Evolutionary conservation across 1,140 invertebrate genomes (phyloP).

Genomic region (Archivesica marissinica): DNA sequence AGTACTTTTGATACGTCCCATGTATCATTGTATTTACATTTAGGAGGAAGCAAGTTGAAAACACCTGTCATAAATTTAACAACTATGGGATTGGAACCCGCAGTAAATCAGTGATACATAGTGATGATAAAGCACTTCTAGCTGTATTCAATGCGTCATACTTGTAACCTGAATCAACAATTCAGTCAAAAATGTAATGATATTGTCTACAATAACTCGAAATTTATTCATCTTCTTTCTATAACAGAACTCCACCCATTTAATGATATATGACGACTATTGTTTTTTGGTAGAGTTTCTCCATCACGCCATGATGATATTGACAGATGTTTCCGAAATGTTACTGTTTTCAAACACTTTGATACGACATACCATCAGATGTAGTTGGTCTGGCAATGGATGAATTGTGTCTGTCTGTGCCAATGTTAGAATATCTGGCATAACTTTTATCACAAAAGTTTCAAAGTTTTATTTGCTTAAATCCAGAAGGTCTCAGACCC

Average conservation of each 20-base stretch:
- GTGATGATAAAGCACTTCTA: constrained; percentile 45
- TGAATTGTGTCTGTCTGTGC: constrained; percentile 35
- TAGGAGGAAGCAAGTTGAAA: constrained; percentile 53
- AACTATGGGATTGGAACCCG: constrained; percentile 48
- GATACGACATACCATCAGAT: constrained; percentile 59
- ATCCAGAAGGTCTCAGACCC: no score
- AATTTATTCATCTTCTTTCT: constrained; percentile 40
- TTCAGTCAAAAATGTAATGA: constrained; percentile 58
- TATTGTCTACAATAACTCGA: constrained; percentile 39
- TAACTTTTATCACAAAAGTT: background rate
- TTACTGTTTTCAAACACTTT: constrained; percentile 31
- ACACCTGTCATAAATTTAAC: constrained; percentile 54
- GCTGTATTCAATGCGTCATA: constrained; percentile 62
- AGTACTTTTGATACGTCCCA: constrained; percentile 59
- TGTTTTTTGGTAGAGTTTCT: constrained; percentile 47
- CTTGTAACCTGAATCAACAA: constrained; percentile 40
- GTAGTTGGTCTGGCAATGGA: constrained; percentile 43
- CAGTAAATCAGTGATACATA: constrained; percentile 21
- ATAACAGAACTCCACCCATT: constrained; percentile 58
- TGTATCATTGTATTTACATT: constrained; percentile 44
- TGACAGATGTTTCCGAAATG: constrained; percentile 34
- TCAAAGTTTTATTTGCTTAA: no score
- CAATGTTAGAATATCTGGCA: constrained; percentile 9
- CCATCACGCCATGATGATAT: constrained; percentile 59
- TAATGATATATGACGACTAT: constrained; percentile 56